Evolutionary conservation across 2,113 vertebrate genomes (phyloP), one percentile per base, ranked within the genome.

Genomic region (Uria lomvia): DNA sequence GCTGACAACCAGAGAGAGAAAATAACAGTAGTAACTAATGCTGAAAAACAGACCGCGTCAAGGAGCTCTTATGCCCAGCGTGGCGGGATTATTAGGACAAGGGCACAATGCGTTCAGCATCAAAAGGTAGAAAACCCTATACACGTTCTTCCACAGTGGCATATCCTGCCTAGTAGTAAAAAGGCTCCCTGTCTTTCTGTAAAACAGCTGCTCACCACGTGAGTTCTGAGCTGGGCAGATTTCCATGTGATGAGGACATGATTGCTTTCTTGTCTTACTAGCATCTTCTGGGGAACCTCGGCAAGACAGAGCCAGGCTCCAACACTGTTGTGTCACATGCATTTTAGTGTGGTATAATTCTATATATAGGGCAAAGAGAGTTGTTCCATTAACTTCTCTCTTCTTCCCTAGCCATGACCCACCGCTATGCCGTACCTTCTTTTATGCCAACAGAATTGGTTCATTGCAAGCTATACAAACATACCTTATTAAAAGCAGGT

Each of bases 111-210:
- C 38, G 55, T 78, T 38, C 65, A 72, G 65, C 56, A 86, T 42
- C 42, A 42, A 32, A 72, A 84, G 43, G 52, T 2, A 86, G 55
- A 67, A 80, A 78, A 36, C 12, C 45, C 38, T 40, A 32, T 14
- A 12, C 17, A 17, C 0, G 0, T 34, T 86, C 19, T 66, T 79
- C 67, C 27, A 42, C 0, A 49, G 79, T 2, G 42, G 58, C 11
- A 56, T 6, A 52, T 53, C 30, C 74, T 73, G 66, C 78, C 58
- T 23, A 30, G 42, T 6, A 52, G 63, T 11, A 66, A 58, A 36
- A 53, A 30, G 17, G 38, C 53, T 72, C 38, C 73, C 50, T 42
- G 21, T 55, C 71, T 65, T 67, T n/a, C 67, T 70, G 45, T 68
- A n/a, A 26, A 76, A 43, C 19, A 71, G 80, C 73, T 82, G 77